Base-by-base conservation (phyloP, 2,888 invertebrate genomes). In the Actias luna region DNA sequence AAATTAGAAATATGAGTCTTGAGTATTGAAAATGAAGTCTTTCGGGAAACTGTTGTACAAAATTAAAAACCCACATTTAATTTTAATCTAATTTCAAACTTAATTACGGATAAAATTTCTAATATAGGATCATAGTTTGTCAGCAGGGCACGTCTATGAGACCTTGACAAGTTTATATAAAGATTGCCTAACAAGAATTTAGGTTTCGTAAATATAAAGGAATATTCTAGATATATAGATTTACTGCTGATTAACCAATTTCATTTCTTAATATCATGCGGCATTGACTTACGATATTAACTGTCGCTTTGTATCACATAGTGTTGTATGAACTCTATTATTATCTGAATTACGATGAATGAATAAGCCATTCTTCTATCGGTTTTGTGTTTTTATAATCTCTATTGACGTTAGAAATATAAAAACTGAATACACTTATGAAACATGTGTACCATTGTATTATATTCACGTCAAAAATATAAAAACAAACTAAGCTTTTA, bases 281-380 rank as follows among this genome's bases (percentile, higher is more conserved):
- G 0, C 50, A 25, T 50, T 36, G 33, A 60, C n/a, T 59, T 36
- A n/a, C 27, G 1, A n/a, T 42, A 59, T 33, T 35, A 58, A 58
- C 22, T 58, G 18, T 22, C 22, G 7, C 42, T 8, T 18, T 29
- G 29, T 59, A 14, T 16, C n/a, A 14, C 14, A 39, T 25, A 39
- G 0, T 39, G n/a, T 50, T 50, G 25, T 50, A 10, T 4, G 25
- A 25, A 50, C 25, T 50, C 22, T 50, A 12, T 25, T 50, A 50
- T n/a, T n/a, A n/a, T n/a, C n/a, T n/a, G n/a, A n/a, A n/a, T n/a
- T n/a, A n/a, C n/a, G n/a, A n/a, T n/a, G n/a, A n/a, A 50, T 50
- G 22, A 22, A 50, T 50, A 12, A 5, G 2, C 25, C 22, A 46
- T 46, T 46, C 46, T 18, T 46, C 18, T 8, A 10, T 22, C 2